These are phyloP conservation scores for Oryzias dopingdopingensis DNA, from an alignment of 2,797 vertebrate species.

Conservation along the genomic window DNA sequence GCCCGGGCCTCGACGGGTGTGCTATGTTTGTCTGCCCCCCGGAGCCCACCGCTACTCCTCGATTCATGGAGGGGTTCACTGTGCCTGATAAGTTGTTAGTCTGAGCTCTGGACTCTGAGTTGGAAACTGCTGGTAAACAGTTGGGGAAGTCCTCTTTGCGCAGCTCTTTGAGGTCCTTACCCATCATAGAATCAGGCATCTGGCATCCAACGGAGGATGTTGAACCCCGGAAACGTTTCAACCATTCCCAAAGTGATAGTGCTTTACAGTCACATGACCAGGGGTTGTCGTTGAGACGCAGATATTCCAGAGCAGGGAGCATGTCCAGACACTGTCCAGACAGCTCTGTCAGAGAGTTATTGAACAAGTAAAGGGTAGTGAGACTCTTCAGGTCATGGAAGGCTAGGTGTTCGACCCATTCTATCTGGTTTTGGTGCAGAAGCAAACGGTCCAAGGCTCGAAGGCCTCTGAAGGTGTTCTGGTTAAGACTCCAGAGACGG, in stretches of 20 bases:
- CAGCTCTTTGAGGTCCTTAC: constrained; percentile 90
- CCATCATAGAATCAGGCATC: constrained; percentile 77
- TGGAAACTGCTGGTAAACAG: constrained; percentile 78
- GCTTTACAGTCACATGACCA: constrained; percentile 96
- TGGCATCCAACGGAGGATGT: constrained; percentile 88
- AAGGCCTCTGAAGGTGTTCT: constrained; percentile 93
- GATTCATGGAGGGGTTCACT: constrained; percentile 77
- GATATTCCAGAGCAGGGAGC: constrained; percentile 89
- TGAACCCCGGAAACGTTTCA: constrained; percentile 91
- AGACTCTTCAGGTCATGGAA: constrained; percentile 94
- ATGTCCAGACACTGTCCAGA: constrained; percentile 89
- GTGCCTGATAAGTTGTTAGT: constrained; percentile 86
- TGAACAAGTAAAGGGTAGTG: constrained; percentile 96
- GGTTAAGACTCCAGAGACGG: constrained; percentile 92
- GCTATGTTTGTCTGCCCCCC: constrained; percentile 73
- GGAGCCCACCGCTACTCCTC: constrained; percentile 63
- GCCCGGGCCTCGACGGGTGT: constrained; percentile 80
- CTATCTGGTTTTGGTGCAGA: constrained; percentile 94
- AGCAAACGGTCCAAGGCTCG: constrained; percentile 92
- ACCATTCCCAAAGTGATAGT: constrained; percentile 94
- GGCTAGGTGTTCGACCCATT: constrained; percentile 89
- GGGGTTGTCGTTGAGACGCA: constrained; percentile 95
- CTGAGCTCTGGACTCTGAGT: constrained; percentile 91
- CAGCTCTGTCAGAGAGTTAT: constrained; percentile 92
- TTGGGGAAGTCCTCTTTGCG: constrained; percentile 87